Base-by-base conservation (phyloP, 1,140 invertebrate species). In the Drosophila tani region DNA sequence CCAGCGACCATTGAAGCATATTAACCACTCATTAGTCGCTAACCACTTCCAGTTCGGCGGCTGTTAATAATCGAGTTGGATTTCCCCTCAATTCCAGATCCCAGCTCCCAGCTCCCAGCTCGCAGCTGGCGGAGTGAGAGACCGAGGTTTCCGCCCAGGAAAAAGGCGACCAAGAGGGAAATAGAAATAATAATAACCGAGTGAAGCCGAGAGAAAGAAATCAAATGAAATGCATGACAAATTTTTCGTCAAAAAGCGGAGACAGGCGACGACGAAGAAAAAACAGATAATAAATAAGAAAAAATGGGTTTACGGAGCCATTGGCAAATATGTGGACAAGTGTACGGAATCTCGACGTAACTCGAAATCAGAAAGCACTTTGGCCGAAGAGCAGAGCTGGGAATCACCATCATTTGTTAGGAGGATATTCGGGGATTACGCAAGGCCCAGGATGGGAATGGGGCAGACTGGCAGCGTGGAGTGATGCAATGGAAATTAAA, bases 221-320 rank as follows among this genome's bases (percentile, higher is more conserved):
- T 75, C 71, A 66, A 76, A 76, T 76, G 75, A 78, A 78, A 78
- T 69, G 75, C 75, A 68, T 78, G 75, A 78, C 75, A 78, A 77
- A 78, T 64, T 78, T 40, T 24, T 38, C 7, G 38, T 55, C 49
- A 49, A 73, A 62, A 29, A 19, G 9, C 24, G 5, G n/a, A 12
- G 40, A 75, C 40, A 46, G 24, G 5, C 19, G 9, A 29, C 41
- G 6, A 45, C 41, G 6, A 45, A 56, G 41, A 76, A 77, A 51
- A 29, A 29, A 6, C 32, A 14, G 11, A 19, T 12, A 60, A 58
- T 11, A 41, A 29, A 32, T 21, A n/a, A 17, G 19, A 50, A 35
- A 15, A 55, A 55, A 55, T 55, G 51, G 51, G 29, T 32, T 32
- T 32, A 32, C 29, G 29, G 8, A 32, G 29, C 29, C 29, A 32